Evolutionary conservation across 2,888 invertebrate genomes (phyloP).

Genomic region (Ectropis crepuscularia): DNA sequence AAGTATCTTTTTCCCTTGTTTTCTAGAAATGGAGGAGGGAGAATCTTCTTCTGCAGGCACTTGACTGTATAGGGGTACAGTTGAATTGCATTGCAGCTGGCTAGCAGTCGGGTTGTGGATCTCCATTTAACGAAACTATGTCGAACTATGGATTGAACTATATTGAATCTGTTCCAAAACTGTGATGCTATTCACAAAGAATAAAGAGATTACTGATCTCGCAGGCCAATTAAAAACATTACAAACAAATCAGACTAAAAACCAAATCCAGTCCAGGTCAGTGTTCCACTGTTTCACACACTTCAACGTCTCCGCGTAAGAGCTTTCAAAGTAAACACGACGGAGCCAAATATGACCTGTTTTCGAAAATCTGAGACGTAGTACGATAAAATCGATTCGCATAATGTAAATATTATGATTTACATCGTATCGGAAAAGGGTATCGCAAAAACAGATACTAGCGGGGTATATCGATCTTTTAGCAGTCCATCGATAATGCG

Average conservation of each 20-base stretch:
- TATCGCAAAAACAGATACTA: conserved; percentile 10
- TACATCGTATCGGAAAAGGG: conserved; percentile 1
- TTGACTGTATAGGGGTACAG: no score
- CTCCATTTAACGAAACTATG: no score
- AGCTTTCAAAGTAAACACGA: conserved; percentile 36
- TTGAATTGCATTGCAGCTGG: no score
- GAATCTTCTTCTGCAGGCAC: no score
- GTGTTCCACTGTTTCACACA: conserved; percentile 16
- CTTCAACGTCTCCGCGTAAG: conserved; percentile 27
- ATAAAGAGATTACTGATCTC: conserved; percentile 22
- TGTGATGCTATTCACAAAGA: neutral
- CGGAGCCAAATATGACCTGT: conserved; percentile 33
- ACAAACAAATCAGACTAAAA: conserved; percentile 25
- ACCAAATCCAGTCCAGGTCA: conserved; percentile 28
- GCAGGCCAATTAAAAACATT: conserved; percentile 29
- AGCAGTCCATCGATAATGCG: conserved; percentile 13
- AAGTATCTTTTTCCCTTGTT: no score
- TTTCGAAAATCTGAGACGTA: conserved; percentile 27
- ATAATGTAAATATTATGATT: conserved; percentile 35
- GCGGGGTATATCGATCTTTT: conserved; percentile 15
- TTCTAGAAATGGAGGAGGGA: no score
- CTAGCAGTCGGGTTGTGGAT: no score
- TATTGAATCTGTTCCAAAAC: neutral
- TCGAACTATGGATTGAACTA: neutral
- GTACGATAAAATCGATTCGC: conserved; percentile 27